Base-by-base conservation (phyloP, 2,113 vertebrate species). In the Cyanoliseus patagonus region DNA sequence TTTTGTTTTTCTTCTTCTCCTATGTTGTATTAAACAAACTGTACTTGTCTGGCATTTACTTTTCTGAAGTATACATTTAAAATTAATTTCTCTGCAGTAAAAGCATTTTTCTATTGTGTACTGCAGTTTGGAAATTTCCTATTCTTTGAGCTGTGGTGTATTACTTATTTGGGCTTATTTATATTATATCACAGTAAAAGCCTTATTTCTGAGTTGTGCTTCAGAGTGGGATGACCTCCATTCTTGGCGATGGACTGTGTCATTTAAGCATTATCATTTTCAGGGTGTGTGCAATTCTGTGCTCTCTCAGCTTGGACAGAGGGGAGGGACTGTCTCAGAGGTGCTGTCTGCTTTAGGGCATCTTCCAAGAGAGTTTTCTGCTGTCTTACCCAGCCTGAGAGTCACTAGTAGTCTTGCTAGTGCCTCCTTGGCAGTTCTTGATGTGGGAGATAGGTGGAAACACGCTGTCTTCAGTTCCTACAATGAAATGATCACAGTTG, bases 161-260 rank as follows among this genome's bases (percentile, higher is more conserved):
- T 83, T 78, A 19, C 22, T 86, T 78, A 57, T 90, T n/a, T 61
- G 57, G 39, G 55, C 39, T 96, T 90, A 84, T 92, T 96, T 94
- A 86, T 72, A n/a, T n/a, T 22, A n/a, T 23, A 90, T 72, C 64
- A 77, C 39, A 63, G 72, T 68, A 92, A 95, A 94, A 92, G 46
- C 59, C 64, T 94, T 85, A 80, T 86, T 96, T 95, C 72, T 7
- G 25, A 90, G 55, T 75, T 88, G 17, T 67, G 66, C 61, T 86
- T 93, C 53, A 22, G 53, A 67, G 70, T 52, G 61, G 47, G 86
- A 41, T 66, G 35, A 68, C 90, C 5, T 68, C 55, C 2, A 0
- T 68, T 88, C 64, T 86, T 61, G 1, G 2, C 75, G 35, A 77
- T 82, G 93, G 86, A 73, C 74, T 72, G 30, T 86, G n/a, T 83